Percentiles rank a stretch among this genome's conserved stretches.
Evolutionary conservation across 2,113 vertebrate species (phyloP).

Genomic region (Amblyornis subalaris): DNA sequence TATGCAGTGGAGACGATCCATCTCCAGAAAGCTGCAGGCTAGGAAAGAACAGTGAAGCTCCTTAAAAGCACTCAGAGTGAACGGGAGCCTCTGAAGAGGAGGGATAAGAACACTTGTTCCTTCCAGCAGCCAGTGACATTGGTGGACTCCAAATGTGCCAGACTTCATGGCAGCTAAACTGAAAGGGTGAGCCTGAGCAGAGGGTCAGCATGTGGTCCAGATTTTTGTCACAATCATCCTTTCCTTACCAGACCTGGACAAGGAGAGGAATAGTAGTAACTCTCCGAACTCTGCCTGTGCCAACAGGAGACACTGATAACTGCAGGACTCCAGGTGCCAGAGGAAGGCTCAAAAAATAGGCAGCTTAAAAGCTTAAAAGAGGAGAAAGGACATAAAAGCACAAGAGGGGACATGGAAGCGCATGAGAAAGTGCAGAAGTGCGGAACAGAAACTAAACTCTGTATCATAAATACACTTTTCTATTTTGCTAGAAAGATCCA

Average conservation of each 20-base stretch:
- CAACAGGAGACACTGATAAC: background rate
- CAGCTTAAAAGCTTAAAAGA: background rate
- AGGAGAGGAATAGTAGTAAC: background rate
- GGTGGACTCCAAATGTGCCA: background rate
- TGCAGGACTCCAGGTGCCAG: background rate
- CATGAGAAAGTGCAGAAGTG: background rate
- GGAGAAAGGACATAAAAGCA: background rate
- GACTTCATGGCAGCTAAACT: background rate
- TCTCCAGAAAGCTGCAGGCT: constrained; percentile 58
- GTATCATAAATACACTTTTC: background rate
- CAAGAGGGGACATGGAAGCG: background rate
- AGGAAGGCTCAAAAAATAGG: background rate
- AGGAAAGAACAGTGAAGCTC: constrained; percentile 36
- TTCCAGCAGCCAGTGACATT: background rate
- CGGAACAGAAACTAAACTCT: background rate
- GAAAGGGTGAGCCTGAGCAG: background rate
- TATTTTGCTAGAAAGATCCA: background rate
- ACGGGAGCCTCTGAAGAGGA: background rate
- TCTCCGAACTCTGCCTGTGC: background rate
- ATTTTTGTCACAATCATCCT: background rate
- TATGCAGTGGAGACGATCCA: constrained; percentile 8
- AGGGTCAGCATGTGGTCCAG: background rate
- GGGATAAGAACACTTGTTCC: background rate
- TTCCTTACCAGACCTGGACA: background rate
- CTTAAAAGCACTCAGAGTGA: constrained; percentile 2